Evolutionary conservation across 2,888 invertebrate species (phyloP), one percentile per base, ranked within the genome.

Genomic region (Cepaea hortensis): DNA sequence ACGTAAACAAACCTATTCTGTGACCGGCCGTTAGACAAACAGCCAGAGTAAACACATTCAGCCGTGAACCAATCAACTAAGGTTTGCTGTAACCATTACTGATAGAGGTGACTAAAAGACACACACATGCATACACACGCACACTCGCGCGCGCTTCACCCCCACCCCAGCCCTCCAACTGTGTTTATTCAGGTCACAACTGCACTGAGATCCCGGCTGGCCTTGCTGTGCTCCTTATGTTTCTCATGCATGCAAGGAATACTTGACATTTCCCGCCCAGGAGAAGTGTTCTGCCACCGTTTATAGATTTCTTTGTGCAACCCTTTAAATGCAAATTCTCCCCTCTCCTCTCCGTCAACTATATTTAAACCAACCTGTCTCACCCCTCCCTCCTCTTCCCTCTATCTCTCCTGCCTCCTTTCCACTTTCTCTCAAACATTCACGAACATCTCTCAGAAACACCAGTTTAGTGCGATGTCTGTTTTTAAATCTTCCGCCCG

Each of bases 221-320:
- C 50, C 20, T 50, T 50, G 55, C 77, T 61, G 20, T n/a, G n/a
- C 18, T n/a, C 70, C n/a, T 35, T 35, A 13, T 65, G 18, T 9
- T 62, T 23, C 6, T 18, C 4, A 61, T n/a, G 23, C 35, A 62
- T 18, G 46, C n/a, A 35, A 61, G 11, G 80, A 61, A 23, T 46
- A 80, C 62, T 62, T 65, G 65, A 80, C 35, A 46, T 73, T 73
- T 73, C 46, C 46, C 73, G 73, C 46, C 73, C 35, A 35, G 73
- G 35, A 11, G 73, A 73, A 35, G 73, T 73, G 35, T 73, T 73
- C 35, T 73, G 35, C 18, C 15, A 46, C 46, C 46, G 35, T 73
- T 73, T 46, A 73, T 73, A 73, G 73, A 35, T 73, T 73, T 73
- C 46, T 35, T 73, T 73, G 73, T 73, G 73, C 46, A 46, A 46